Evolutionary conservation across 2,797 vertebrate species (phyloP), one percentile per base, ranked within the genome.

Genomic region (Simalia tracyae): DNA sequence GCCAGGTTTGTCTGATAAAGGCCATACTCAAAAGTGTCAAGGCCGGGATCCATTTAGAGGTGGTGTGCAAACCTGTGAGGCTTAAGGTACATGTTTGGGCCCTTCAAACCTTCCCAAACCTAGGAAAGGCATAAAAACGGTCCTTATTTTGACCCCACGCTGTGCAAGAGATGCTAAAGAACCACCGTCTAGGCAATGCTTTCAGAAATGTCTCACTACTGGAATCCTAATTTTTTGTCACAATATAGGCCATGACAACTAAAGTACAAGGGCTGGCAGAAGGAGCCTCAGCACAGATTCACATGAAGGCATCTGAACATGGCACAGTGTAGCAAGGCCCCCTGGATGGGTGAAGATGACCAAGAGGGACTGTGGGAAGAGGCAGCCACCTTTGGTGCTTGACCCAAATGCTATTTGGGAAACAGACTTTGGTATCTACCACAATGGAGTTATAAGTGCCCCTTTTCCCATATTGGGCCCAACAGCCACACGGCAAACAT

Each of bases 221-320:
- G 24, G 36, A 24, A 72, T 36, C 15, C 76, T 46, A 19, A 81
- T 31, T 17, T 72, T n/a, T 72, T 19, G 68, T 72, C 68, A 2
- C 31, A 42, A 9, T 12, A 59, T 1, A 90, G 57, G 28, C 26
- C 11, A 0, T 17, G 15, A 56, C 14, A 81, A 24, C 68, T 26
- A 10, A 31, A 4, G 0, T 50, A 5, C 8, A 4, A 60, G 28
- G 28, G 12, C 46, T 50, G 14, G 57, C 12, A 24, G 57, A 19
- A 24, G 3, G 1, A 5, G 14, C 36, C 19, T 6, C 26, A 0
- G 0, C 59, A 15, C 12, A 56, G 3, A 3, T 24, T 46, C 36
- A 10, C 57, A 28, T 3, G 22, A 12, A 24, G 19, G 11, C 17
- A 42, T 24, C 68, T 17, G 2, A 12, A n/a, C 2, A 3, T 1